phyloP scores from a whole-genome alignment of 2,797 vertebrate genomes.

The Gephyroberyx darwinii region DNA sequence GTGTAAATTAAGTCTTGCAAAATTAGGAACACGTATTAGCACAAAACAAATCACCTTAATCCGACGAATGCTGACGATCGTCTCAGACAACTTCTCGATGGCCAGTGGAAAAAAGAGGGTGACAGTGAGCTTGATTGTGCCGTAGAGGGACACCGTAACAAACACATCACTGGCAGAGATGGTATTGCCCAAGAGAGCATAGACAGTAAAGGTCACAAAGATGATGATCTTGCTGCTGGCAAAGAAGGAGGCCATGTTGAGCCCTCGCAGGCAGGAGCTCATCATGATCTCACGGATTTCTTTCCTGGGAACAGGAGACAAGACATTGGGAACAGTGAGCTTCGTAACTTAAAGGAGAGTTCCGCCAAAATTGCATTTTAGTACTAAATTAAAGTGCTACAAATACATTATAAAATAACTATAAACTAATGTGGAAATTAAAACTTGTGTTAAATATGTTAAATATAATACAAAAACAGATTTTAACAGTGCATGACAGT shows the following conservation, averaged over 20 bases:
- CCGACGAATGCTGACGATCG: constrained; percentile 84
- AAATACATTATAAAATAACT: too few relatives aligned
- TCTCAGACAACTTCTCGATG: constrained; percentile 84
- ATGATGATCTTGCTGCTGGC: constrained; percentile 86
- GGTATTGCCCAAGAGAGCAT: constrained; percentile 82
- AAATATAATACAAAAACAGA: too few relatives aligned
- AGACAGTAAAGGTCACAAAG: constrained; percentile 86
- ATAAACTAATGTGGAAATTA: too few relatives aligned
- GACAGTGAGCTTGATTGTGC: constrained; percentile 84
- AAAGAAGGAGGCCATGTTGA: constrained; percentile 89
- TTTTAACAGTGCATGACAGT: too few relatives aligned
- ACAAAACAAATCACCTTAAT: constrained; percentile 78
- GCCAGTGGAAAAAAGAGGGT: constrained; percentile 89
- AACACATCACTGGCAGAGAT: constrained; percentile 87
- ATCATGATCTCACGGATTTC: constrained; percentile 86
- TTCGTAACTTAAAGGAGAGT: too few relatives aligned
- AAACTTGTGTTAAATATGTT: too few relatives aligned
- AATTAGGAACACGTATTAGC: too few relatives aligned
- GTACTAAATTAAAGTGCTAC: too few relatives aligned
- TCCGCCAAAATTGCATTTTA: too few relatives aligned
- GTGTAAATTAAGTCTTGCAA: too few relatives aligned
- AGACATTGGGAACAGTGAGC: too few relatives aligned
- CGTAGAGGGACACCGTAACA: constrained; percentile 83
- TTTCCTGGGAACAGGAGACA: constrained; percentile 53
- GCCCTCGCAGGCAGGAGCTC: constrained; percentile 88